A percentile compares a stretch with the other conserved stretches of the same genome.
Evolutionary conservation across 2,888 invertebrate species (phyloP).

Genomic region (Drosophila testacea): DNA sequence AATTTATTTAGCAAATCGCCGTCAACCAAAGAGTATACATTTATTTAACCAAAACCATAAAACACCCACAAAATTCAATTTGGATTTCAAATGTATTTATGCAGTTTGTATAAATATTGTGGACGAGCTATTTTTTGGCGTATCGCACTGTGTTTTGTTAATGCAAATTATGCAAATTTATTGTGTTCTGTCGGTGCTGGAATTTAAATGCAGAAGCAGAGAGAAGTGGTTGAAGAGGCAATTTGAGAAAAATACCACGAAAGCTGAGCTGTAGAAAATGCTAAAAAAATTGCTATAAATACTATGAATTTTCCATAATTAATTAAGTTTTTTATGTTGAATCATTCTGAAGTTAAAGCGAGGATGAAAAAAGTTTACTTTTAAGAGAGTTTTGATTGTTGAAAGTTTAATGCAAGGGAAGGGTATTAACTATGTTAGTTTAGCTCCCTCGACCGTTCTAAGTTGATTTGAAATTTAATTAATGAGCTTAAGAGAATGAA

Average conservation of each 20-base stretch:
- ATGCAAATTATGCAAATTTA: slow-evolving; percentile 67
- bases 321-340: slow-evolving; percentile 2
- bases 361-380: background rate
- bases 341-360: background rate
- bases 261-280: background rate
- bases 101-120: slow-evolving; percentile 20
- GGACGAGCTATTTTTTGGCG: slow-evolving; percentile 26
- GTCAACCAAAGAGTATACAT: slow-evolving; percentile 13
- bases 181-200: slow-evolving; percentile 11
- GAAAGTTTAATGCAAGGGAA: too few relatives aligned
- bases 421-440: too few relatives aligned
- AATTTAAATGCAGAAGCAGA: slow-evolving; percentile 2
- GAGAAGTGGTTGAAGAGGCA: slow-evolving; percentile 2
- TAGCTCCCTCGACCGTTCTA: too few relatives aligned
- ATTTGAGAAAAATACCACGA: background rate
- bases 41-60: slow-evolving; percentile 10
- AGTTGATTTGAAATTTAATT: too few relatives aligned
- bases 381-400: too few relatives aligned
- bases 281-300: slow-evolving; percentile 5
- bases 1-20: slow-evolving; percentile 58
- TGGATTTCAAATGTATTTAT: slow-evolving; percentile 42
- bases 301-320: slow-evolving; percentile 8
- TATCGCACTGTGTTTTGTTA: slow-evolving; percentile 43
- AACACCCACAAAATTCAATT: slow-evolving; percentile 60
- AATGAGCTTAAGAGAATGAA: too few relatives aligned